Evolutionary conservation across 2,797 vertebrate genomes (phyloP), one percentile per base, ranked within the genome.

Genomic region (Mus spretus): DNA sequence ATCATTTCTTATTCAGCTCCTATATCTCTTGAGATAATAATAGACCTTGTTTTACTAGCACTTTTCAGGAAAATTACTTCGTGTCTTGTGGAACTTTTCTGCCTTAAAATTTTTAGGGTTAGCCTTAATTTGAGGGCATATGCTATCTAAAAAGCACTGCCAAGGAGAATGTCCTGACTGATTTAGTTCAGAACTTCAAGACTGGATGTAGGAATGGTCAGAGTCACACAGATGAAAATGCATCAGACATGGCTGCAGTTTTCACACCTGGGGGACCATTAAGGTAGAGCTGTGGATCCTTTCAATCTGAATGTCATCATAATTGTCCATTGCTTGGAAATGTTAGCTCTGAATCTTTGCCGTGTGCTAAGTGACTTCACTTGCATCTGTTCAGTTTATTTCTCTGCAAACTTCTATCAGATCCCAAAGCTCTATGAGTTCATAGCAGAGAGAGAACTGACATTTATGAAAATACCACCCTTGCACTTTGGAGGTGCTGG

Each of bases 391-490:
- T 89, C 86, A 72, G 37, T 92, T 91, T 91, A 79, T 84, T 97
- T 96, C 96, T 90, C 95, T 96, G 59, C 44, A 96, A 44, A 91
- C 70, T 77, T 95, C 70, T 91, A 72, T 79, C 59, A 85, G 53
- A 90, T 57, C 67, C 83, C 22, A 31, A 93, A 95, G 74, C 63
- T 37, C 63, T 88, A 14, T 3, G 37, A 83, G 61, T 81, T 50
- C 59, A 47, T 17, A 72, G 61, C 6, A 84, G 53, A 89, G 81
- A 97, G 44, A 67, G 55, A 84, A 94, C 22, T 96, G 97, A 96
- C 90, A 91, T 97, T 97, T 97, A 93, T 89, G 96, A 97, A 97
- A 96, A 96, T 92, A 93, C 77, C 37, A 93, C 77, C 37, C 90
- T 96, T 96, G 95, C 47, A 70, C 95, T 97, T 97, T 3, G 47